phyloP scores from a whole-genome alignment of 1,140 invertebrate genomes.

The Zaprionus lachaisei region DNA sequence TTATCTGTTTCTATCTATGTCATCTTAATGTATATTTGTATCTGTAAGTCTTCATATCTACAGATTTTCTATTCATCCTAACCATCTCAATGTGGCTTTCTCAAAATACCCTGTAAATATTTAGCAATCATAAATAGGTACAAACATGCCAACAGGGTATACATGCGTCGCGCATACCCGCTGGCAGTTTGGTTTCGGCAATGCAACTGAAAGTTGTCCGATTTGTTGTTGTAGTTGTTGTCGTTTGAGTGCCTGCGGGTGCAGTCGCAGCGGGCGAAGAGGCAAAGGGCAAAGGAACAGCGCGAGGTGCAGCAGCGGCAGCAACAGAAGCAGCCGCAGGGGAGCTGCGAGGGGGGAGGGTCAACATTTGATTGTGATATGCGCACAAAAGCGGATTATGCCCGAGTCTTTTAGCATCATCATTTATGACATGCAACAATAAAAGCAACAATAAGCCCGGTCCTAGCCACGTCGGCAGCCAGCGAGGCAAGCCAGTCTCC shows the following conservation, averaged over 20 bases:
- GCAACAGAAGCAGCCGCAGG: slow-evolving; percentile 1
- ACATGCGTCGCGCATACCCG: neutral
- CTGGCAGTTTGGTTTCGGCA: neutral
- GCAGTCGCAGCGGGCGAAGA: slow-evolving; percentile 1
- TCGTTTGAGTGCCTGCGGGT: neutral
- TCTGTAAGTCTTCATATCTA: neutral
- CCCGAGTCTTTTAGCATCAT: slow-evolving; percentile 75
- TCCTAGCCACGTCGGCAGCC: slow-evolving; percentile 14
- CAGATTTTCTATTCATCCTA: too few relatives aligned
- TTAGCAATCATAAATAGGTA: neutral
- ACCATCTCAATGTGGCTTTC: too few relatives aligned
- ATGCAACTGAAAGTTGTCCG: slow-evolving; percentile 1
- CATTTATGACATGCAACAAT: slow-evolving; percentile 81
- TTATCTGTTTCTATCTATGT: neutral
- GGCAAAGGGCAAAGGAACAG: neutral
- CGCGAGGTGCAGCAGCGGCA: slow-evolving; percentile 4
- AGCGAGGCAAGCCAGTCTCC: neutral
- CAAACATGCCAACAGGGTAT: neutral
- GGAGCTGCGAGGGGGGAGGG: neutral
- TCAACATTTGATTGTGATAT: slow-evolving; percentile 76
- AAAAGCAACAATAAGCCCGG: slow-evolving; percentile 38
- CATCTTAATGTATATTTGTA: neutral
- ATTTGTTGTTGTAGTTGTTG: slow-evolving; percentile 17
- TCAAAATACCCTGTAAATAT: neutral
- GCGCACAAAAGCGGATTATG: slow-evolving; percentile 81